These are phyloP conservation scores for Caenorhabditis zanzibari DNA, from an alignment of 2,888 invertebrate species.

Conservation along the genomic window DNA sequence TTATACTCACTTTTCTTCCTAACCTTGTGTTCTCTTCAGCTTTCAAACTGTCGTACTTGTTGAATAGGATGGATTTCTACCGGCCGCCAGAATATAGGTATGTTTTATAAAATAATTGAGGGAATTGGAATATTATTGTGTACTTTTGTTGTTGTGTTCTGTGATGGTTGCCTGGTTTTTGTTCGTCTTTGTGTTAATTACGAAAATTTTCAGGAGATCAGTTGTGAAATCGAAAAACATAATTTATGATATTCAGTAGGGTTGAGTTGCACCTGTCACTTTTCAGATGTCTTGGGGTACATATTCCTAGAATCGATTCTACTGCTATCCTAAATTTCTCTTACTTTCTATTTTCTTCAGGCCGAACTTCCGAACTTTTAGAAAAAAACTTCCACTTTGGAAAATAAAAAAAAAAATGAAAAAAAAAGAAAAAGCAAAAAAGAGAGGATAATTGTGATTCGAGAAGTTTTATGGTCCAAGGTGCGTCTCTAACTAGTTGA, in stretches of 20 bases:
- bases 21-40: slow-evolving; percentile 49
- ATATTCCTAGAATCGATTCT: slow-evolving; percentile 10
- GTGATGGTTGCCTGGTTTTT: not conserved
- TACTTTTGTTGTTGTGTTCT: slow-evolving; percentile 12
- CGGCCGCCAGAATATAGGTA: slow-evolving; percentile 68
- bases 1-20: not conserved
- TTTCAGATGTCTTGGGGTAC: not conserved
- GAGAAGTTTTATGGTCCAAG: slow-evolving; percentile 37
- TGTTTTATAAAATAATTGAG: slow-evolving; percentile 20
- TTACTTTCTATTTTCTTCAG: not conserved
- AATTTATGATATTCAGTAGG: slow-evolving; percentile 10
- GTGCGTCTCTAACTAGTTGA: slow-evolving; percentile 39
- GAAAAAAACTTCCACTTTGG: not conserved
- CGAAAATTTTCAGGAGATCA: too few species aligned
- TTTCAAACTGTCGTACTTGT: slow-evolving; percentile 59
- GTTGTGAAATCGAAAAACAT: not conserved
- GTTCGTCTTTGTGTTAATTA: not conserved
- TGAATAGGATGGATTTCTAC: slow-evolving; percentile 68
- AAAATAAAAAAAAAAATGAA: slow-evolving; percentile 8
- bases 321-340: not conserved
- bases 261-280: slow-evolving; percentile 6
- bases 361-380: not conserved
- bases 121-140: not conserved
- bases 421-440: slow-evolving; percentile 10
- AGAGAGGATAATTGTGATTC: slow-evolving; percentile 30